phyloP scores from a whole-genome alignment of 1,140 invertebrate species.

The Eueides isabella region DNA sequence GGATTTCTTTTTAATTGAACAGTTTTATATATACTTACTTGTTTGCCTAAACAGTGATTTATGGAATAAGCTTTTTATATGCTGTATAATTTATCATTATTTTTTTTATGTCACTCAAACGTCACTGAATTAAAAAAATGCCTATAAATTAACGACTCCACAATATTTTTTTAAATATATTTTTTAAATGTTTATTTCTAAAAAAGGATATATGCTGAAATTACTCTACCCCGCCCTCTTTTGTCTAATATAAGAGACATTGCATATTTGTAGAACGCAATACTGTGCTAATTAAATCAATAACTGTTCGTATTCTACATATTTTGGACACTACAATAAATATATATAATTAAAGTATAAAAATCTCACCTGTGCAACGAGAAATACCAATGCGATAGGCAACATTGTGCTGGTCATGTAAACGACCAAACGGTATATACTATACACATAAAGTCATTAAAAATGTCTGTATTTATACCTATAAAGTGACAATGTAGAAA shows the following conservation, averaged over 20 bases:
- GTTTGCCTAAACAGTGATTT: too few relatives aligned
- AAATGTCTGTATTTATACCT: conserved; percentile 47
- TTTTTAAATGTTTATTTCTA: too few relatives aligned
- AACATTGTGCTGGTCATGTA: conserved; percentile 48
- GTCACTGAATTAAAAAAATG: too few relatives aligned
- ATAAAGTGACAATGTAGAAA: conserved; percentile 35
- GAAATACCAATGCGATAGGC: conserved; percentile 45
- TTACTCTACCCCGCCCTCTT: too few relatives aligned
- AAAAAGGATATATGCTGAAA: too few relatives aligned
- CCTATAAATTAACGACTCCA: too few relatives aligned
- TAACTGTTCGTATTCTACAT: not conserved
- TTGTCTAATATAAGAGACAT: too few relatives aligned
- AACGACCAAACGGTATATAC: conserved; percentile 52
- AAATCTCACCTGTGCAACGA: conserved; percentile 50
- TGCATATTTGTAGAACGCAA: too few relatives aligned
- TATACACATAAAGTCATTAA: conserved; percentile 42
- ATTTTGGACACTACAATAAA: not conserved
- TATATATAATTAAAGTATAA: conserved; percentile 14
- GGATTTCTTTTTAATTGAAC: not conserved
- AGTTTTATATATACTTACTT: not conserved
- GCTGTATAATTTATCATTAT: not conserved
- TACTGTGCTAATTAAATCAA: too few relatives aligned
- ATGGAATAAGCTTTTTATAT: not conserved
- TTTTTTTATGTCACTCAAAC: not conserved
- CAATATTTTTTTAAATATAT: too few relatives aligned